Percentiles rank a stretch among this genome's conserved stretches.
These are phyloP conservation scores for Lampris incognitus DNA, from an alignment of 2,113 vertebrate genomes.

Conservation along the genomic window DNA sequence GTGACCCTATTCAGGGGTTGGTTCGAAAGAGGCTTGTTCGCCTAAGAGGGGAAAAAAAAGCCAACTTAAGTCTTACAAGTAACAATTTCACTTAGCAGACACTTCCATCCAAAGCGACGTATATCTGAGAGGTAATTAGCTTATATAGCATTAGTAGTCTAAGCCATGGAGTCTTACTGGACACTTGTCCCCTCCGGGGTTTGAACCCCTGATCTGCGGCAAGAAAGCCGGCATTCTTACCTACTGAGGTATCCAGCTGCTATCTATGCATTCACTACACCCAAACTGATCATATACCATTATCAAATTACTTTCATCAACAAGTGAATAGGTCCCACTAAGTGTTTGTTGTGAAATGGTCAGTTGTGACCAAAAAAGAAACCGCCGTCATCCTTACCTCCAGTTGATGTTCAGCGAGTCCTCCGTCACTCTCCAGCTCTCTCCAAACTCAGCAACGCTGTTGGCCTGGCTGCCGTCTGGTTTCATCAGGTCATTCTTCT, in stretches of 20 bases:
- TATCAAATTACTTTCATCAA: background rate
- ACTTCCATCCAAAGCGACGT: no score
- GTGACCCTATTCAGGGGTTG: background rate
- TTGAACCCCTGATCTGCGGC: no score
- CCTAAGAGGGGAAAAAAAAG: slow-evolving; percentile 9
- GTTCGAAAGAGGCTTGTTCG: background rate
- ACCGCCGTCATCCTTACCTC: background rate
- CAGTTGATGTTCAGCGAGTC: slow-evolving; percentile 15
- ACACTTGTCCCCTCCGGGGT: no score
- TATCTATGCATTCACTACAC: no score
- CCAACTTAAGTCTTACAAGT: no score
- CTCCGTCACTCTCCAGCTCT: slow-evolving; percentile 84
- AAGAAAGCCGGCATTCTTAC: no score
- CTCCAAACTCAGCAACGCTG: slow-evolving; percentile 77
- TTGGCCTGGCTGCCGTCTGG: slow-evolving; percentile 76
- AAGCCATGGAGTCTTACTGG: no score
- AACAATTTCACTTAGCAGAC: no score
- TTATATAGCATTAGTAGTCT: no score
- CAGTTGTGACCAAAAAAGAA: background rate
- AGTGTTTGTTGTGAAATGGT: background rate
- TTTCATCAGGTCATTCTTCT: slow-evolving; percentile 79
- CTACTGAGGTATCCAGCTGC: no score
- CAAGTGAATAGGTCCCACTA: background rate
- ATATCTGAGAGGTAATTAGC: no score
- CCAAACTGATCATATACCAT: background rate